Evolutionary conservation across 1,140 invertebrate species (phyloP), one percentile per base, ranked within the genome.

Genomic region (Trichoplusia ni): DNA sequence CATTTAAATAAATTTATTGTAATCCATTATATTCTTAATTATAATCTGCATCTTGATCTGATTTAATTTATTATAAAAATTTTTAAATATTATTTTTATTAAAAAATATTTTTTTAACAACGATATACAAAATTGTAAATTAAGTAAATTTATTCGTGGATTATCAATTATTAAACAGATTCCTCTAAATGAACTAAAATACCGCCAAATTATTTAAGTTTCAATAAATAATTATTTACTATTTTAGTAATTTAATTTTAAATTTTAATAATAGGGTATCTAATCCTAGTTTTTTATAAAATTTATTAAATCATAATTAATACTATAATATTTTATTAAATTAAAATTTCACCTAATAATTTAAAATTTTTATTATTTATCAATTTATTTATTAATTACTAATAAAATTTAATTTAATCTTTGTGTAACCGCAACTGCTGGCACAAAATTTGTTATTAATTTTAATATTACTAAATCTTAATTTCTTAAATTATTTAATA

Each of bases 201-300:
- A 91, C 91, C 91, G 91, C 91, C 91, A 92, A 91, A n/a, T 46
- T 25, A 2, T 46, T 46, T 46, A 23, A 23, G 4, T 46, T 92
- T 92, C 65, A 86, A 91, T 75, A 86, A 79, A 67, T 77, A 82
- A 81, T 88, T 77, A 91, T 85, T 77, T 92, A 91, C 75, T 91
- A 90, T 78, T 83, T 80, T 78, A 84, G 75, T 74, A 72, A 70
- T 69, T 47, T 65, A 73, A 71, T 75, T 86, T 85, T 81, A 73
- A 74, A 75, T 81, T 81, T 73, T 69, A 82, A 92, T 93, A 93
- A 92, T 92, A 91, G 92, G 91, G 93, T 93, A 93, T 94, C 92
- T 93, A 93, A 93, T 93, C 92, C 92, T 92, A 91, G 86, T 86
- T 63, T 87, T 92, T 87, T 92, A 82, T 73, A 67, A 65, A 73